Evolutionary conservation across 1,140 invertebrate species (phyloP), one percentile per base, ranked within the genome.

Genomic region (Hylyphantes graminicola): DNA sequence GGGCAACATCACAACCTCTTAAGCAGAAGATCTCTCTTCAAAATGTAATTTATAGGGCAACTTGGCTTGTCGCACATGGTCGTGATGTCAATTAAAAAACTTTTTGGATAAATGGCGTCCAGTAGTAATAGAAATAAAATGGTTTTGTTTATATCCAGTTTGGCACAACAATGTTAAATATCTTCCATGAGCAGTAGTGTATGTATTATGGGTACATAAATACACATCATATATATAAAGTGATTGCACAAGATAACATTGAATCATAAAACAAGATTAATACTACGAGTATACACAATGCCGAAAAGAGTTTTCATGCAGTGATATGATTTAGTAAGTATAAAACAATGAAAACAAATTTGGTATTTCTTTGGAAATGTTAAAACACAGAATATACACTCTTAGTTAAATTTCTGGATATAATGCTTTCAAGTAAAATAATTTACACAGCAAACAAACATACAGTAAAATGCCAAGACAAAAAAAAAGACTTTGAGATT

Each of bases 211-310:
- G 35, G 35, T 35, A 35, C 35, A 35, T 35, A 35, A 35, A 35
- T 35, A 35, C 35, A 65, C 74, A 55, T 74, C 21, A 83, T 70
- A 74, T 64, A 83, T 83, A 83, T 54, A 83, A 83, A 83, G 80
- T 83, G 70, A 83, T 83, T 83, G 80, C 80, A 83, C 80, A 74
- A 83, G 80, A 65, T 75, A 83, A 72, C 54, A 67, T 57, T 57
- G n/a, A 15, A 51, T 57, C 48, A 72, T 61, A 51, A 75, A 83
- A 80, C 13, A 80, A 59, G 61, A 83, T 64, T 82, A 82, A 75
- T 83, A 83, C 80, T 83, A 78, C 50, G 54, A 83, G 74, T 73
- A 68, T 81, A 83, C 75, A 83, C 70, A 83, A 83, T 83, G 80
- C 80, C 80, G 67, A 73, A 81, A 73, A 80, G 64, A 67, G 12